Percentiles rank a stretch among this genome's conserved stretches.
Evolutionary conservation across 2,797 vertebrate genomes (phyloP).

Genomic region (Carapus acus): DNA sequence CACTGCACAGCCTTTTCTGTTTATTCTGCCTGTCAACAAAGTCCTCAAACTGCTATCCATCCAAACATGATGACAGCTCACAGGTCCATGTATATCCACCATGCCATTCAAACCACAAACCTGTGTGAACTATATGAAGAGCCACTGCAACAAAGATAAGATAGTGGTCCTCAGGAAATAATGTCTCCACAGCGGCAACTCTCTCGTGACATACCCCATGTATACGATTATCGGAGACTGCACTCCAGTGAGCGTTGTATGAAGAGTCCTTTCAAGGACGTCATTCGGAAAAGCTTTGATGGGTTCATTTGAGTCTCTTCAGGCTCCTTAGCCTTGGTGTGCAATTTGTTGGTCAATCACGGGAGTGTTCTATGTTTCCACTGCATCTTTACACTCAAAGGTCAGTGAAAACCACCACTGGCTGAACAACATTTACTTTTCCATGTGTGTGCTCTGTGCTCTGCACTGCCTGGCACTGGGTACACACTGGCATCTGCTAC

Average conservation of each 20-base stretch:
- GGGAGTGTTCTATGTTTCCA: constrained; percentile 1
- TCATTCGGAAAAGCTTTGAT: neutral
- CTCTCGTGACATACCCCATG: constrained; percentile 2
- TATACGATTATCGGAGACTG: neutral
- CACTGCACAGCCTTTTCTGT: too few relatives aligned
- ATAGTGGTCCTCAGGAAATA: too few relatives aligned
- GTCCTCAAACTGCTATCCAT: too few relatives aligned
- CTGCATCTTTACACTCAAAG: constrained; percentile 23
- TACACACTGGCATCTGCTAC: constrained; percentile 34
- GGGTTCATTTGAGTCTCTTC: neutral
- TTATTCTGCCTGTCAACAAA: too few relatives aligned
- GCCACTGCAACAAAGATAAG: too few relatives aligned
- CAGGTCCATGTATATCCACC: too few relatives aligned
- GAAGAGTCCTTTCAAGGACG: neutral
- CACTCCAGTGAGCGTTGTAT: neutral
- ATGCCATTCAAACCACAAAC: too few relatives aligned
- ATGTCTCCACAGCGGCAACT: too few relatives aligned
- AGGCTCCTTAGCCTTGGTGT: constrained; percentile 12
- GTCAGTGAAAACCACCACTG: constrained; percentile 38
- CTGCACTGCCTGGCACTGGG: constrained; percentile 23
- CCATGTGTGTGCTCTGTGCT: constrained; percentile 31
- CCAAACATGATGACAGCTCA: too few relatives aligned
- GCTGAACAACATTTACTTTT: constrained; percentile 25
- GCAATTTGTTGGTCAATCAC: constrained; percentile 20
- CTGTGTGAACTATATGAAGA: too few relatives aligned